These are phyloP conservation scores for Flexamia atlantica DNA, from an alignment of 2,888 invertebrate species.

Conservation along the genomic window DNA sequence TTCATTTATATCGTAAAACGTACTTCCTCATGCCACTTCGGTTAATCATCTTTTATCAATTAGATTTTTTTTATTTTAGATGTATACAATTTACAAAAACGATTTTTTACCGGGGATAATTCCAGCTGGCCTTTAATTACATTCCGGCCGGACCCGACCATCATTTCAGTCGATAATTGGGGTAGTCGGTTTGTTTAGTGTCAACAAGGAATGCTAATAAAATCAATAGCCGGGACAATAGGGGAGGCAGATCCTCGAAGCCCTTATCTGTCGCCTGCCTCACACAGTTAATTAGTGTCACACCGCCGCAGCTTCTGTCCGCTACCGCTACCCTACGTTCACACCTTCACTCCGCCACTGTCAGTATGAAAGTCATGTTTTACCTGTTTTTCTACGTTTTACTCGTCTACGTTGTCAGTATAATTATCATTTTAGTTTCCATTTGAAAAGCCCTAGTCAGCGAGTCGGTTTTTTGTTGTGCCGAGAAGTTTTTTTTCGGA, in stretches of 20 bases:
- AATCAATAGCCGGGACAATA: slow-evolving; percentile 23
- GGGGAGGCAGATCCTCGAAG: background rate
- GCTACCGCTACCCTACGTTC: background rate
- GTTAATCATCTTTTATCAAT: too few relatives aligned
- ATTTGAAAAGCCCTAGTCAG: too few relatives aligned
- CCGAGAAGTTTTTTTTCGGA: background rate
- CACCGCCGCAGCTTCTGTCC: background rate
- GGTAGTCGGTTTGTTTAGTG: slow-evolving; percentile 14
- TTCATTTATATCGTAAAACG: too few relatives aligned
- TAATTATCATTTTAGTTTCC: slow-evolving; percentile 30
- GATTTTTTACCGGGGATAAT: too few relatives aligned
- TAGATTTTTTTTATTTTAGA: too few relatives aligned
- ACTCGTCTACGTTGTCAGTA: slow-evolving; percentile 41
- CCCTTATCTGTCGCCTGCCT: slow-evolving; percentile 42
- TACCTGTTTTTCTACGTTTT: slow-evolving; percentile 45
- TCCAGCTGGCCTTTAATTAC: too few relatives aligned
- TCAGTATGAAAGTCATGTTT: slow-evolving; percentile 34
- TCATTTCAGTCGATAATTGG: slow-evolving; percentile 20
- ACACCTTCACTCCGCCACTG: background rate
- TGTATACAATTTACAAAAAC: too few relatives aligned
- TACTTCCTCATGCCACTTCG: too few relatives aligned
- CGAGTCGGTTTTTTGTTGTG: background rate
- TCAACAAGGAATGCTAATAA: slow-evolving; percentile 45
- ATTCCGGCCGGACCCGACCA: too few relatives aligned
- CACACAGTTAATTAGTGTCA: slow-evolving; percentile 46